Percentiles rank a stretch among this genome's conserved stretches.
Conservation (phyloP, 2,113 vertebrate species). For the Eonycteris spelaea region DNA sequence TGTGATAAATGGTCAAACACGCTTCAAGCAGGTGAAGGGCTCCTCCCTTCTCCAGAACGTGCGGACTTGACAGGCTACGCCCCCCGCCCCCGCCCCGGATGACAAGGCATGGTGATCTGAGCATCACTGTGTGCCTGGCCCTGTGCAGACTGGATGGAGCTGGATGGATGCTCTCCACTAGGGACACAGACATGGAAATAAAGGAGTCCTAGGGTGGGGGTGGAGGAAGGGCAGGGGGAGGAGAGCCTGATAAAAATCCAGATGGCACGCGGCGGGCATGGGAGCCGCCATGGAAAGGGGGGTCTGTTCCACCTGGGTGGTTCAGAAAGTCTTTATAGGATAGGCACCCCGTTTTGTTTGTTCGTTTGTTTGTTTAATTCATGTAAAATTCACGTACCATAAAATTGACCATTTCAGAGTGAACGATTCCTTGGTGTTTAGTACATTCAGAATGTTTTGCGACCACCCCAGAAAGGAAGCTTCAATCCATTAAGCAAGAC, state of each 20-base stretch:
- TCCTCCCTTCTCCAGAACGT: not conserved
- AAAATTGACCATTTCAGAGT: not conserved
- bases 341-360: not conserved
- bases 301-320: not conserved
- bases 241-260: not conserved
- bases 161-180: not conserved
- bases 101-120: not conserved
- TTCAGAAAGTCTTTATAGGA: not conserved
- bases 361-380: not conserved
- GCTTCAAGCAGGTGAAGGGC: not conserved
- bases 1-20: not conserved
- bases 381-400: not conserved
- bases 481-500: not conserved
- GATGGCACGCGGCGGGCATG: not conserved
- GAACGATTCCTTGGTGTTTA: not conserved
- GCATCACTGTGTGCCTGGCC: not conserved
- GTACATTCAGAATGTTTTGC: not conserved
- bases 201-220: not conserved
- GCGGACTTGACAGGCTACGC: not conserved
- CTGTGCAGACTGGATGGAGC: too few species aligned
- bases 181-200: not conserved
- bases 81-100: not conserved
- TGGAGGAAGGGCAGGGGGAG: rapidly evolving
- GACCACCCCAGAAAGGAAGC: not conserved
- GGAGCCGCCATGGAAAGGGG: not conserved